A percentile compares a stretch with the other conserved stretches of the same genome.
Conservation (phyloP, 2,797 vertebrate species). For the Synanceia verrucosa region DNA sequence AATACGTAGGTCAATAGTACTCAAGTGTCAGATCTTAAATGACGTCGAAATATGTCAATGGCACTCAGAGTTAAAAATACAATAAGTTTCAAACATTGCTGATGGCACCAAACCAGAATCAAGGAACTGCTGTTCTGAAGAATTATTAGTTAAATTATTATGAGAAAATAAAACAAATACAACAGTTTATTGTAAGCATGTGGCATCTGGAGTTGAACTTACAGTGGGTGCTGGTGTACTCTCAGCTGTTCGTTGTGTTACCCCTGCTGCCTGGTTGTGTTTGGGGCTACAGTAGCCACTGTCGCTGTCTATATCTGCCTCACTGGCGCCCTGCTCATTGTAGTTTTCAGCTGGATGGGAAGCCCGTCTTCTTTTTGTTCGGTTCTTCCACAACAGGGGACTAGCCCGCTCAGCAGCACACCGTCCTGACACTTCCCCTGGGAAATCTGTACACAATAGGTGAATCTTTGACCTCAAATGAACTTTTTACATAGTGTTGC, state of each 20-base stretch:
- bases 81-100: background rate
- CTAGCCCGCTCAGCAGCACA: conserved; percentile 85
- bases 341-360: conserved; percentile 92
- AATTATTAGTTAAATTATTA: background rate
- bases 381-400: conserved; percentile 89
- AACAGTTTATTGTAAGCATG: background rate
- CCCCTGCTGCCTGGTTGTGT: conserved; percentile 85
- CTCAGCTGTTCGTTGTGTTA: conserved; percentile 61
- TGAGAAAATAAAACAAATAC: background rate
- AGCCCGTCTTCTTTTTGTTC: conserved; percentile 85
- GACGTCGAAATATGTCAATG: too few relatives aligned
- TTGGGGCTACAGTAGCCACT: conserved; percentile 98
- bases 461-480: background rate
- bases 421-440: conserved; percentile 88
- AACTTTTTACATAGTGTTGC: background rate
- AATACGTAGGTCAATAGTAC: too few relatives aligned
- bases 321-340: conserved; percentile 91
- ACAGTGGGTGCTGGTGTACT: conserved; percentile 57
- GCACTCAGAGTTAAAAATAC: too few relatives aligned
- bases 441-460: conserved; percentile 85
- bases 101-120: background rate
- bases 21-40: too few relatives aligned
- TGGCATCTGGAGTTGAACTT: background rate
- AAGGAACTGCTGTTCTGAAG: background rate
- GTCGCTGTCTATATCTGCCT: conserved; percentile 98